A percentile compares a stretch with the other conserved stretches of the same genome.
Evolutionary conservation across 2,113 vertebrate genomes (phyloP).

Genomic region (Neofelis nebulosa): DNA sequence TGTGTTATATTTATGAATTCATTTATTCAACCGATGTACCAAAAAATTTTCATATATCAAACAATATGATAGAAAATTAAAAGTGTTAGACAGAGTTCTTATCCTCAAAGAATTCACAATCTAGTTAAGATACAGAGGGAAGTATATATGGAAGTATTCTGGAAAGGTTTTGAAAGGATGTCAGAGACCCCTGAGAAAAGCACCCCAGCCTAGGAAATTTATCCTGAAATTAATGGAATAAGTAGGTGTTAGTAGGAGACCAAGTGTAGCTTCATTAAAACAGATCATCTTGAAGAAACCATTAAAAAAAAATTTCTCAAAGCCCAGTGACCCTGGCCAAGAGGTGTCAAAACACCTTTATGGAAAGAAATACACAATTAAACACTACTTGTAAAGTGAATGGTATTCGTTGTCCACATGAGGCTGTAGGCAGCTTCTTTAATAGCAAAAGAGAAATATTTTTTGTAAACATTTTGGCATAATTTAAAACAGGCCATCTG

Average conservation of each 20-base stretch:
- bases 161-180: background rate
- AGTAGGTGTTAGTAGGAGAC: background rate
- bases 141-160: background rate
- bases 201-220: background rate
- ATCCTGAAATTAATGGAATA: background rate
- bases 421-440: background rate
- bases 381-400: background rate
- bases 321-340: background rate
- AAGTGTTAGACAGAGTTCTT: background rate
- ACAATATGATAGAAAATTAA: background rate
- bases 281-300: background rate
- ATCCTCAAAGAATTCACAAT: background rate
- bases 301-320: background rate
- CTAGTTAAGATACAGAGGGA: background rate
- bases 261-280: background rate
- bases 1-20: background rate
- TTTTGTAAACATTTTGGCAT: background rate
- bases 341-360: background rate
- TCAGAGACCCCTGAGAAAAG: background rate
- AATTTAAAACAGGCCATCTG: background rate
- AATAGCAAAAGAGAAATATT: background rate
- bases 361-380: background rate
- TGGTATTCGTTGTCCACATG: background rate
- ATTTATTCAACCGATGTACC: background rate
- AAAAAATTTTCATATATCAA: background rate